Evolutionary conservation across 2,797 vertebrate genomes (phyloP).

Genomic region (Danio aesculapii): DNA sequence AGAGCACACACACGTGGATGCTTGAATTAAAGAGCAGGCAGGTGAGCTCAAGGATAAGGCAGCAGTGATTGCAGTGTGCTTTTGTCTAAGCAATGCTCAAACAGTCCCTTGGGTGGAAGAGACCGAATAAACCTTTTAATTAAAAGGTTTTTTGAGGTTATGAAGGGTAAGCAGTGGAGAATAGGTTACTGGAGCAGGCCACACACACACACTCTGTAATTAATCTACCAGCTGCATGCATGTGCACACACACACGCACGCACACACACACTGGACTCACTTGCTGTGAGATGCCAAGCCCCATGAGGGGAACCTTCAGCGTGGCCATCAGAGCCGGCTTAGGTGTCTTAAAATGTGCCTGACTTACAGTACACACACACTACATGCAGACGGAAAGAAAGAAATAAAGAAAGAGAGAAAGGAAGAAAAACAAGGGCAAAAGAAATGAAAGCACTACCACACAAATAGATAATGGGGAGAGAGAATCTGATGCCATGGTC

Average conservation of each 20-base stretch:
- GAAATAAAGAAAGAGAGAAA: conserved; percentile 65
- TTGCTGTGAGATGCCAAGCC: conserved; percentile 92
- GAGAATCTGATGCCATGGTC: conserved; percentile 38
- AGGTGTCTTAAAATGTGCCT: conserved; percentile 93
- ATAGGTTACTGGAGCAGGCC: conserved; percentile 20
- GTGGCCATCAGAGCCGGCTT: conserved; percentile 92
- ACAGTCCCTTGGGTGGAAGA: not conserved
- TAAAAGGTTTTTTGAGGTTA: conserved; percentile 27
- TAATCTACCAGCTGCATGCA: conserved; percentile 18
- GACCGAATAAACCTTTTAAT: conserved; percentile 22
- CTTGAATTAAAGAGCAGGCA: conserved; percentile 35
- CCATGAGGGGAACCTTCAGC: conserved; percentile 93
- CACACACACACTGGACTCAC: conserved; percentile 79
- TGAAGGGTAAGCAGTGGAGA: conserved; percentile 17
- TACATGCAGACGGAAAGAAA: conserved; percentile 76
- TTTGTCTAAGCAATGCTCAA: conserved; percentile 1
- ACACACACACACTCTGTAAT: conserved; percentile 11
- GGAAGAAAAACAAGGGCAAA: conserved; percentile 56
- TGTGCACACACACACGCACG: not conserved
- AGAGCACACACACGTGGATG: conserved; percentile 6
- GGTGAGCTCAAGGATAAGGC: conserved; percentile 29
- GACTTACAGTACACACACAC: conserved; percentile 96
- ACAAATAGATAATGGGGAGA: conserved; percentile 55
- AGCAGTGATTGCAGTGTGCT: conserved; percentile 1
- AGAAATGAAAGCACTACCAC: conserved; percentile 74